phyloP scores from a whole-genome alignment of 2,888 invertebrate genomes.

The Zonitis immaculata region DNA sequence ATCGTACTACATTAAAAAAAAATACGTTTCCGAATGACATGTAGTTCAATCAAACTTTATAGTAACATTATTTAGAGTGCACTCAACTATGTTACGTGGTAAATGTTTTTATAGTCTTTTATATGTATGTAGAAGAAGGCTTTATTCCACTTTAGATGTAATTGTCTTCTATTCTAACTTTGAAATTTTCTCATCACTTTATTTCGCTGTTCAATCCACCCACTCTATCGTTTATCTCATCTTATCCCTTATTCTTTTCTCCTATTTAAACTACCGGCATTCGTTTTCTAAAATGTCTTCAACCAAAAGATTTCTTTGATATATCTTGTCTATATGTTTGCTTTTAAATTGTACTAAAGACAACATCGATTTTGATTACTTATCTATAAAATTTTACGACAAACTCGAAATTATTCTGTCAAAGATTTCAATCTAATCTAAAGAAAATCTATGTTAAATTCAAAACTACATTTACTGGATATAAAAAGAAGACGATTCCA shows the following conservation, averaged over 20 bases:
- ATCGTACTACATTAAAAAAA: no score
- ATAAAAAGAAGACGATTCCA: no score
- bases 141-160: conserved; percentile 37
- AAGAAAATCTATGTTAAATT: not conserved
- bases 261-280: conserved; percentile 40
- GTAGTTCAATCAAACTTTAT: not conserved
- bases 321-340: conserved; percentile 44
- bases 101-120: conserved; percentile 25
- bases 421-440: not conserved
- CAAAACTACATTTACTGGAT: no score
- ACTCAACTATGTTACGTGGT: conserved; percentile 18
- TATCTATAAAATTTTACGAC: conserved; percentile 14
- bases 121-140: conserved; percentile 20
- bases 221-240: conserved; percentile 45
- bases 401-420: not conserved
- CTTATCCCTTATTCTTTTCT: conserved; percentile 41
- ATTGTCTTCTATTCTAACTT: conserved; percentile 42
- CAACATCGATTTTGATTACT: conserved; percentile 38
- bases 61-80: conserved; percentile 12
- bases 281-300: conserved; percentile 42
- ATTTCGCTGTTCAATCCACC: conserved; percentile 45
- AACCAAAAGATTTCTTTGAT: conserved; percentile 44
- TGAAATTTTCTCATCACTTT: conserved; percentile 46
- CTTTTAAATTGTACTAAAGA: conserved; percentile 35
- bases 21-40: not conserved